Conservation (phyloP, 2,888 invertebrate genomes). For the Sarcophaga subvicina region DNA sequence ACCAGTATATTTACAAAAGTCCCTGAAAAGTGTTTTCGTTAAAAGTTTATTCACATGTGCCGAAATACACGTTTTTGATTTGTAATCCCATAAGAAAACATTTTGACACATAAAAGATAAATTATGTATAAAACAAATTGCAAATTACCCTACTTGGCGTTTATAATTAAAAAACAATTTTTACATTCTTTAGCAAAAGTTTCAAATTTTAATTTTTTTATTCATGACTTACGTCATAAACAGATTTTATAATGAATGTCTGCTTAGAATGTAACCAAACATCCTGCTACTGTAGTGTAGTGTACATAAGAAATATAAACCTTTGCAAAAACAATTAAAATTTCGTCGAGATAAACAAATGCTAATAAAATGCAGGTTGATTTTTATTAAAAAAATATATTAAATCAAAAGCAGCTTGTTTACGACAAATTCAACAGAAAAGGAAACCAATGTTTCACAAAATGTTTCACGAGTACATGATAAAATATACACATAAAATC, state of each 20-base stretch:
- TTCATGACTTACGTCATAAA: too few species aligned
- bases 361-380: constrained; percentile 31
- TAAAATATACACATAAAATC: constrained; percentile 1
- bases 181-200: too few species aligned
- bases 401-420: background rate
- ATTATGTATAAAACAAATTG: background rate
- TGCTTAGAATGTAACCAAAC: too few species aligned
- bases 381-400: background rate
- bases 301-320: too few species aligned
- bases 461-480: background rate
- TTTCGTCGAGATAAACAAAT: background rate
- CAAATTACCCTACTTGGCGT: background rate
- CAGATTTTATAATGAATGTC: too few species aligned
- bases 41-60: background rate
- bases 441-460: background rate
- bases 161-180: too few species aligned
- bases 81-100: background rate
- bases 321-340: too few species aligned
- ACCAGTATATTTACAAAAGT: too few species aligned
- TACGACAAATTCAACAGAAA: background rate
- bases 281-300: too few species aligned
- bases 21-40: too few species aligned
- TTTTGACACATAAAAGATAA: constrained; percentile 1
- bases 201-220: too few species aligned
- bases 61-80: background rate